Evolutionary conservation across 2,797 vertebrate species (phyloP), one percentile per base, ranked within the genome.

Genomic region (Chaetophractus vellerosus): DNA sequence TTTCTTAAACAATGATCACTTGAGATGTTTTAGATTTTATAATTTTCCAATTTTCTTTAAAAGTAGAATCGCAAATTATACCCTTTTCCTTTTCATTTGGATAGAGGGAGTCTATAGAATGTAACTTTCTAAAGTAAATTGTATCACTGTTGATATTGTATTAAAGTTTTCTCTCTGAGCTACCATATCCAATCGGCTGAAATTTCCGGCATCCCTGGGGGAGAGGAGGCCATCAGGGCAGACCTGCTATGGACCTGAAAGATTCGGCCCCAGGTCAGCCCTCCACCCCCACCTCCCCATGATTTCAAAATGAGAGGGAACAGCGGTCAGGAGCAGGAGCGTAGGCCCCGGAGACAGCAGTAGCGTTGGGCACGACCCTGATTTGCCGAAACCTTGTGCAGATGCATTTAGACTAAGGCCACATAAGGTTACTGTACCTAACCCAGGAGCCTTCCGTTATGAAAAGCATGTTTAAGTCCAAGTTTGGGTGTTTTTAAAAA

Each of bases 131-230:
- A 92, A 85, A 96, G 45, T 84, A 92, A 95, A 94, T 69, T 71
- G 52, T 59, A 76, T 93, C 69, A 68, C 68, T 38, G 15, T 93
- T 94, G 85, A 74, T 88, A 74, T 24, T 86, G 76, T 88, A 74
- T 63, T 94, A 66, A 90, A 86, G 90, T 93, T 95, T 96, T 96
- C 82, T 93, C 83, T 96, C 88, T 94, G 90, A 96, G 66, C 78
- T 74, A 88, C 81, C 59, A 48, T 84, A 75, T 94, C 87, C 64
- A 85, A 78, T 59, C 36, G 85, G 69, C 90, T 95, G 92, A 97
- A 81, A 96, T 95, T 96, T 63, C 72, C 16, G 15, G 66, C 80
- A 45, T 97, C 78, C 41, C 81, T 88, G 18, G 75, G 38, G 90
- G 63, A 95, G 69, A 94, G 69, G 52, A 96, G 61, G 68, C 75